These are phyloP conservation scores for Ennomos fuscantarius DNA, from an alignment of 2,888 invertebrate genomes.

Conservation along the genomic window DNA sequence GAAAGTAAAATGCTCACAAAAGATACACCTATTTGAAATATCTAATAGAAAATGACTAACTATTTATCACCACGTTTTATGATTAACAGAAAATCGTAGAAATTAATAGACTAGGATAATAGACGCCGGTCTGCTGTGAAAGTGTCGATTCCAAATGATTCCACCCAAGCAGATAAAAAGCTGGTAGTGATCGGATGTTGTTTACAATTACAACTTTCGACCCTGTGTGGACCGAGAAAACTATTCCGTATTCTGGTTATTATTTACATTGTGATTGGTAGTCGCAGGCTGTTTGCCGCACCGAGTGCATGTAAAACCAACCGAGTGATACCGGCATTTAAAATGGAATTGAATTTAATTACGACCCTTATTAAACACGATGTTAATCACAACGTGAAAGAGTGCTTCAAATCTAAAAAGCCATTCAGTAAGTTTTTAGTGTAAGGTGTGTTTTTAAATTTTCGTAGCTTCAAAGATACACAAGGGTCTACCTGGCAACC, in stretches of 20 bases:
- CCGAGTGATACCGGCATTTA: constrained; percentile 35
- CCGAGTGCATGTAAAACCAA: constrained; percentile 47
- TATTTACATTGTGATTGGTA: constrained; percentile 39
- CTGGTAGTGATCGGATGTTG: constrained; percentile 51
- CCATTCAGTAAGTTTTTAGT: constrained; percentile 68
- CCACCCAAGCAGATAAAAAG: constrained; percentile 43
- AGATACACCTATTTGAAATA: too few relatives aligned
- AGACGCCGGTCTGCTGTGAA: constrained; percentile 9
- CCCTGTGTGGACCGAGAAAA: constrained; percentile 63
- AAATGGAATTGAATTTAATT: constrained; percentile 79
- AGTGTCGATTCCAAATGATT: constrained; percentile 23
- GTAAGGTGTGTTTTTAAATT: constrained; percentile 2
- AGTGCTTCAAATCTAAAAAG: constrained; percentile 81
- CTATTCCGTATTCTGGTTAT: constrained; percentile 36
- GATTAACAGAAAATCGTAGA: too few relatives aligned
- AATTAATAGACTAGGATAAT: too few relatives aligned
- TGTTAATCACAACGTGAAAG: constrained; percentile 80
- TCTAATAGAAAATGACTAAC: too few relatives aligned
- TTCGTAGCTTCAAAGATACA: constrained; percentile 9
- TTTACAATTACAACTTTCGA: constrained; percentile 51
- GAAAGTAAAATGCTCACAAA: too few relatives aligned
- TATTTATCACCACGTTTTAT: too few relatives aligned
- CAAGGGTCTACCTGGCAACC: constrained; percentile 25
- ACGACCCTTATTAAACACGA: constrained; percentile 77
- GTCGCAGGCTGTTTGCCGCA: constrained; percentile 52